Evolutionary conservation across 2,888 invertebrate species (phyloP).

Genomic region (Sialis lutaria): DNA sequence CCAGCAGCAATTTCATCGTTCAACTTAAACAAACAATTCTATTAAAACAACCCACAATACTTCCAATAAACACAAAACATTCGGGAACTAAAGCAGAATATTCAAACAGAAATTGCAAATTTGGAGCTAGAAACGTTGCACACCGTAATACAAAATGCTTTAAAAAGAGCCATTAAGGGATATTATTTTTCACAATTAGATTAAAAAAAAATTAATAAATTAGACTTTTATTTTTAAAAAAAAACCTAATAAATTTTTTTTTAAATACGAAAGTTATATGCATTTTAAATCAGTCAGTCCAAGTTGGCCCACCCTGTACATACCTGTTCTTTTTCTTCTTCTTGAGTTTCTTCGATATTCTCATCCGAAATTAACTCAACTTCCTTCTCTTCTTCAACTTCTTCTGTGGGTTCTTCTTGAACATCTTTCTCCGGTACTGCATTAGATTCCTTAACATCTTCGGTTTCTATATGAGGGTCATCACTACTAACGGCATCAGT

Average conservation of each 20-base stretch:
- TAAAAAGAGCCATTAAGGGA: no score
- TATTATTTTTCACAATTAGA: no score
- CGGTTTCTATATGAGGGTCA: conserved; percentile 21
- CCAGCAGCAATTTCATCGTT: conserved; percentile 25
- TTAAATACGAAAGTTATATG: conserved; percentile 15
- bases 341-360: conserved; percentile 9
- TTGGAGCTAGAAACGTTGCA: no score
- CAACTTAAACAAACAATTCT: not conserved
- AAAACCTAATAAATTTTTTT: no score
- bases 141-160: no score
- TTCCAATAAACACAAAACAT: not conserved
- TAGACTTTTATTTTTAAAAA: not conserved
- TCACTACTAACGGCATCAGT: conserved; percentile 51
- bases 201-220: not conserved
- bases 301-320: no score
- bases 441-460: conserved; percentile 25
- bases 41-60: no score
- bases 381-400: conserved; percentile 20
- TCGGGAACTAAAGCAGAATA: no score
- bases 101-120: no score
- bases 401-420: conserved; percentile 15
- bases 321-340: conserved; percentile 15
- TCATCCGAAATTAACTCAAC: conserved; percentile 14
- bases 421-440: conserved; percentile 19
- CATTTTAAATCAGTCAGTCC: no score